Base-by-base conservation (phyloP, 2,888 invertebrate genomes). In the Danaus chrysippus region DNA sequence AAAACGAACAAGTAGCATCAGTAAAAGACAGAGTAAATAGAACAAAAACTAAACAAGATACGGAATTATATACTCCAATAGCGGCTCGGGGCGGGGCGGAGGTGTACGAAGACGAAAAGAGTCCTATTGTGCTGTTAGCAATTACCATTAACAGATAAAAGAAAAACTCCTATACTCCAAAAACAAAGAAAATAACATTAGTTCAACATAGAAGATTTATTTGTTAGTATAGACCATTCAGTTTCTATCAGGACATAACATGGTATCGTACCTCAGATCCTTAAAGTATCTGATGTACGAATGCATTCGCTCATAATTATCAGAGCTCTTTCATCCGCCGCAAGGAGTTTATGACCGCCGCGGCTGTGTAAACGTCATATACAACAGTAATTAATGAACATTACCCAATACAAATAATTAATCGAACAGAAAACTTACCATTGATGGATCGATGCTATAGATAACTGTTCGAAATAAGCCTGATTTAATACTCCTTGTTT, bases 221-320 rank as follows among this genome's bases (percentile, higher is more conserved):
- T 9, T 6, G 13, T 1, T 1, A 46, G 46, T 46, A 11, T 15
- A 15, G 15, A 3, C 58, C 58, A 56, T 56, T 62, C 59, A 63
- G 60, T 71, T 56, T 61, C 70, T 63, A 71, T 71, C 64, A 59
- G 57, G 54, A 70, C 61, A 69, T 78, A 83, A 81, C 77, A 76
- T 58, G 76, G 73, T 77, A 81, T 77, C 78, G 79, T 68, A 77
- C 76, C 74, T 78, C 81, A 84, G 85, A 86, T 85, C 81, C 81
- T 79, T 82, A 84, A 86, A 88, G 90, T 87, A 87, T 83, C 85
- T 77, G 87, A 90, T 90, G 87, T 88, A 88, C 88, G 87, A 83
- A 87, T 85, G 83, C 84, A 84, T 84, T 81, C 81, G 81, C 76
- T 83, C 87, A 87, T 89, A 89, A 89, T 88, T 89, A 88, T 84